Conservation (phyloP, 1,140 invertebrate genomes). For the Panagrolaimus sp. region DNA sequence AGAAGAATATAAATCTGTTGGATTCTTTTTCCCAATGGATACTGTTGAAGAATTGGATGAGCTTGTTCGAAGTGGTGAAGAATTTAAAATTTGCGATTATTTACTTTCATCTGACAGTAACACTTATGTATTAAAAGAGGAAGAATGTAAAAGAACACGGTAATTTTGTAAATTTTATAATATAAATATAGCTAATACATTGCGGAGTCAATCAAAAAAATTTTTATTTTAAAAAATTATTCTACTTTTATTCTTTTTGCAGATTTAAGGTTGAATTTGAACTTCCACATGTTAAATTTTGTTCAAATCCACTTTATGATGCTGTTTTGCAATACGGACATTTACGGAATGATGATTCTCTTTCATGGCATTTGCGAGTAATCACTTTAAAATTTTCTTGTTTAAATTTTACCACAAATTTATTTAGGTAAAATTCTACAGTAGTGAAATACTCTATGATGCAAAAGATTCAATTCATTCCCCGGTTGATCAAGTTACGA, state of each 20-base stretch:
- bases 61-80: background rate
- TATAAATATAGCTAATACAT: too few species aligned
- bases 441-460: background rate
- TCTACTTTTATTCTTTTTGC: too few species aligned
- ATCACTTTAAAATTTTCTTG: background rate
- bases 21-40: slow-evolving; percentile 12
- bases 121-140: too few species aligned
- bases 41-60: background rate
- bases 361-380: background rate
- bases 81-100: background rate
- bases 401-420: background rate
- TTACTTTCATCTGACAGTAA: too few species aligned
- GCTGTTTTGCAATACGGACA: slow-evolving; percentile 4
- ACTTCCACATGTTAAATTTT: background rate
- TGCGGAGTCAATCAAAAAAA: too few species aligned
- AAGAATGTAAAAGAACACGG: too few species aligned
- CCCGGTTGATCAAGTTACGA: background rate
- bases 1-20: background rate
- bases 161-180: too few species aligned
- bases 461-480: slow-evolving; percentile 9
- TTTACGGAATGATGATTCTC: background rate
- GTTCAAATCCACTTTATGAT: background rate
- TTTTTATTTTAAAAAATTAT: too few species aligned
- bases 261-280: background rate
- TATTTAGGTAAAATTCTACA: slow-evolving; percentile 8